Conservation (phyloP, 2,888 invertebrate genomes). For the Microchrysa polita region DNA sequence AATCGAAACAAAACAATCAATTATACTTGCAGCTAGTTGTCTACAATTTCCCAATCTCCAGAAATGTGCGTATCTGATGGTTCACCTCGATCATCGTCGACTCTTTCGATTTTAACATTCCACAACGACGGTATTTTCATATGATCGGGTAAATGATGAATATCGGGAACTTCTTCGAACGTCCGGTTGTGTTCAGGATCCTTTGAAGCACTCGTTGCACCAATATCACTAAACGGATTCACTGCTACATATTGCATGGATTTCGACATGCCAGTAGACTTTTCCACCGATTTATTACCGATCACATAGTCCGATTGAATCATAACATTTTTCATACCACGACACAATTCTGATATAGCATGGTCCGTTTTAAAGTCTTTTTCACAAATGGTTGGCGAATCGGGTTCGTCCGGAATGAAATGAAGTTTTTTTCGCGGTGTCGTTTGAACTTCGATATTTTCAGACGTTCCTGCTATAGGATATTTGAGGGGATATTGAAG, state of each 20-base stretch:
- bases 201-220: neutral
- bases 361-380: neutral
- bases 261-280: constrained; percentile 39
- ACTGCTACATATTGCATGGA: constrained; percentile 43
- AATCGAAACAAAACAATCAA: neutral
- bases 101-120: constrained; percentile 67
- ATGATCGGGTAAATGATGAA: constrained; percentile 62
- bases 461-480: constrained; percentile 52
- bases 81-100: constrained; percentile 46
- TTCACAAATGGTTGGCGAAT: constrained; percentile 53
- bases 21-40: constrained; percentile 51
- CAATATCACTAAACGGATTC: constrained; percentile 4
- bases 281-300: constrained; percentile 35
- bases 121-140: constrained; percentile 69
- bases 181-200: constrained; percentile 30
- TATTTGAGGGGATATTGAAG: constrained; percentile 44
- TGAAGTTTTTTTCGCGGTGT: constrained; percentile 55
- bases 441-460: constrained; percentile 58
- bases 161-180: constrained; percentile 50
- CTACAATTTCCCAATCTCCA: constrained; percentile 63
- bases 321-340: constrained; percentile 47
- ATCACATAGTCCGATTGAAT: constrained; percentile 49
- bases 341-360: constrained; percentile 39
- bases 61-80: constrained; percentile 56
- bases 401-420: constrained; percentile 51